Evolutionary conservation across 2,113 vertebrate species (phyloP).

Genomic region (Grus americana): DNA sequence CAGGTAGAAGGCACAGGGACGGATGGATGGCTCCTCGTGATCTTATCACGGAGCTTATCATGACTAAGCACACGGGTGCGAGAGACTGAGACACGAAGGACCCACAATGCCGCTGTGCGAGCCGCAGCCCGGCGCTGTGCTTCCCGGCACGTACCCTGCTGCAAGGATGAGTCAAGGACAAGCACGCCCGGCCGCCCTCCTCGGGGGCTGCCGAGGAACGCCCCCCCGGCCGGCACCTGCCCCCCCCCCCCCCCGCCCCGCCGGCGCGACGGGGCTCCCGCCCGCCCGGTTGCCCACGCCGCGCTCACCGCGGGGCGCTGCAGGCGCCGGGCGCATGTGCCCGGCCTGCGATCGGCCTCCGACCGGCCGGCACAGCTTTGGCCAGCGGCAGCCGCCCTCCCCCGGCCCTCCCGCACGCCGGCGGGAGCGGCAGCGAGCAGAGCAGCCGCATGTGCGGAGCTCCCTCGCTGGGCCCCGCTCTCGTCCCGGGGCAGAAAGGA

Average conservation of each 20-base stretch:
- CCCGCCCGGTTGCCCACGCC: neutral
- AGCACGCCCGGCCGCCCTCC: neutral
- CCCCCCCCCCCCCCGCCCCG: too few relatives aligned
- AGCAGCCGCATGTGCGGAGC: neutral
- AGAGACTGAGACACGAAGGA: neutral
- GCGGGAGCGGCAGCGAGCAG: neutral
- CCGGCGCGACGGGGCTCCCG: neutral
- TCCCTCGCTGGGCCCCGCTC: neutral
- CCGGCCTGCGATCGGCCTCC: neutral
- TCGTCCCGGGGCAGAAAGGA: neutral
- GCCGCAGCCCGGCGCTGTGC: conserved; percentile 52
- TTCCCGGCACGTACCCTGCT: conserved; percentile 53
- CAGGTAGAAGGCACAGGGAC: neutral
- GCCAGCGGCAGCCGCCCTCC: neutral
- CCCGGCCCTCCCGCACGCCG: neutral
- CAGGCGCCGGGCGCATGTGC: neutral
- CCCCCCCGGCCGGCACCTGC: neutral
- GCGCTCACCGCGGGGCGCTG: neutral
- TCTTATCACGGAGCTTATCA: neutral
- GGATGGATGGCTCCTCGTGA: neutral
- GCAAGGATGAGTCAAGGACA: conserved; percentile 72
- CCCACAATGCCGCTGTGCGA: conserved; percentile 50
- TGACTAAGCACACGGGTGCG: neutral
- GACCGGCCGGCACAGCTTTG: neutral
- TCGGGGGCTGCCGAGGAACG: neutral